Evolutionary conservation across 1,140 invertebrate species (phyloP).

Genomic region (Palaemon carinicauda): DNA sequence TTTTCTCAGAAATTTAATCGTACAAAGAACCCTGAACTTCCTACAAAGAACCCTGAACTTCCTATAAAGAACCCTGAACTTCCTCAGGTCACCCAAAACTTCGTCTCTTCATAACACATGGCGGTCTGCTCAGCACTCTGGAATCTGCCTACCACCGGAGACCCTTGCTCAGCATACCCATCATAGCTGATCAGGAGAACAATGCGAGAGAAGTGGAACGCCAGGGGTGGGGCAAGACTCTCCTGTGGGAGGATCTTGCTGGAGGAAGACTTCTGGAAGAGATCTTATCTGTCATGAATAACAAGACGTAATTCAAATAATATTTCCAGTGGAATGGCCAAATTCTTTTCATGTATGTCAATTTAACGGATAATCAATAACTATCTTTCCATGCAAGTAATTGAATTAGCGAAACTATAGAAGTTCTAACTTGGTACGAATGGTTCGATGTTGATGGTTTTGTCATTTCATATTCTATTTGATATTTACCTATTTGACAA

Average conservation of each 20-base stretch:
- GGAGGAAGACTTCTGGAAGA: not conserved
- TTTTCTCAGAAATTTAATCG: no score
- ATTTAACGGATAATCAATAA: no score
- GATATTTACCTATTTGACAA: no score
- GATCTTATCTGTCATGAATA: not conserved
- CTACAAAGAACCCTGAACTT: no score
- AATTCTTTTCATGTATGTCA: no score
- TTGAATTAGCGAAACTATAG: no score
- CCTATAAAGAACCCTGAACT: not conserved
- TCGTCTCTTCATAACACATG: constrained; percentile 74
- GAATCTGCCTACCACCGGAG: constrained; percentile 76
- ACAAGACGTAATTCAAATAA: not conserved
- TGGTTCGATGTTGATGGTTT: no score
- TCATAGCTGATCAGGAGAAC: constrained; percentile 71
- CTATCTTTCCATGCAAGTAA: no score
- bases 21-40: no score
- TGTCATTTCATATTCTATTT: no score
- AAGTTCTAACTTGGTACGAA: no score
- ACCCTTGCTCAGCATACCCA: constrained; percentile 75
- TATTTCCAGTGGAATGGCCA: no score
- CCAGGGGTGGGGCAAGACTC: constrained; percentile 68
- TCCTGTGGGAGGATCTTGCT: constrained; percentile 27
- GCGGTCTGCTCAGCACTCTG: constrained; percentile 74
- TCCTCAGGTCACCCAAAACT: constrained; percentile 11
- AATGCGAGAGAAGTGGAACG: constrained; percentile 64